These are phyloP conservation scores for Percopsis omiscomaycus DNA, from an alignment of 2,797 vertebrate species.

Conservation along the genomic window DNA sequence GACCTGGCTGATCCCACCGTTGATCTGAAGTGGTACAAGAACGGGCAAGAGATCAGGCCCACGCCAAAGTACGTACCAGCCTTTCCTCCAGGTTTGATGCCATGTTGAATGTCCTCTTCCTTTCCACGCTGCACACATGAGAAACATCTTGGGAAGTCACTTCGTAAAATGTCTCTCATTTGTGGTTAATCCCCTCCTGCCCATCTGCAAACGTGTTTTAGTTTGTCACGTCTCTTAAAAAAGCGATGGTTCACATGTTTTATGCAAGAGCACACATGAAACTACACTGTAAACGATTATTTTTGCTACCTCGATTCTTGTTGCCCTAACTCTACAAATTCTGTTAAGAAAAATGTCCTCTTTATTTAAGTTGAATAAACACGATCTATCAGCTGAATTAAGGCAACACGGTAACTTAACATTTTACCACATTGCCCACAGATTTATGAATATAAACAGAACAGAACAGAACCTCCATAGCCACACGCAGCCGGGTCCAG, in stretches of 20 bases:
- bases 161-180: conserved; percentile 44
- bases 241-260: conserved; percentile 66
- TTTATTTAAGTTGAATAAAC: too few relatives aligned
- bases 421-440: neutral
- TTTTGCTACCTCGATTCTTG: neutral
- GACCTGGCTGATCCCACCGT: conserved; percentile 95
- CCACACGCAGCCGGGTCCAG: neutral
- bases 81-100: conserved; percentile 24
- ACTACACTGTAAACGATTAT: neutral
- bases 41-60: conserved; percentile 96
- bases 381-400: too few relatives aligned
- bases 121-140: conserved; percentile 50
- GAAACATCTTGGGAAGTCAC: conserved; percentile 45
- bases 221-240: conserved; percentile 39
- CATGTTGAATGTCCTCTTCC: conserved; percentile 14
- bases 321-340: neutral
- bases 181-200: conserved; percentile 17
- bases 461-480: neutral
- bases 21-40: conserved; percentile 99
- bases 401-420: too few relatives aligned
- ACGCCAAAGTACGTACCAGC: conserved; percentile 88
- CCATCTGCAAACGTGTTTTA: conserved; percentile 18
- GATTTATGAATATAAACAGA: conserved; percentile 5
- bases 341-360: neutral
- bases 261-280: neutral